These are phyloP conservation scores for Lordiphosa andalusiaca DNA, from an alignment of 2,888 invertebrate genomes.

Conservation along the genomic window DNA sequence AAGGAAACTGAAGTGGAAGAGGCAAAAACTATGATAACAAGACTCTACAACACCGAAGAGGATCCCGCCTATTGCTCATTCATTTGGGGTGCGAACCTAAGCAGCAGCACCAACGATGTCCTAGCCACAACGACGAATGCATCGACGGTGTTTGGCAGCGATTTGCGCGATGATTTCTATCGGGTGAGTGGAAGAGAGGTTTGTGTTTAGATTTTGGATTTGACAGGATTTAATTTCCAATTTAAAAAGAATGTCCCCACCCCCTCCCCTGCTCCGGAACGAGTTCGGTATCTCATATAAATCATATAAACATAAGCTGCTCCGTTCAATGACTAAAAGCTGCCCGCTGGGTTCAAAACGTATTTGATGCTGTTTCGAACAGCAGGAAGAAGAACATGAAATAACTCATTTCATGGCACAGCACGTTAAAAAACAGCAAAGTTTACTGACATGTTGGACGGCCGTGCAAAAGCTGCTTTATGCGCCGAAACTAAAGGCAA, in stretches of 20 bases:
- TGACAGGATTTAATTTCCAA: too few relatives aligned
- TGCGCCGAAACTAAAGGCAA: conserved; percentile 16
- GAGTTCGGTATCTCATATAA: too few relatives aligned
- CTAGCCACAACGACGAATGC: conserved; percentile 26
- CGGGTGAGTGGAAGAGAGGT: conserved; percentile 41
- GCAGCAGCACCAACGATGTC: conserved; percentile 35
- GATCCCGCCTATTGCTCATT: conserved; percentile 79
- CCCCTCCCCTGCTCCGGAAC: too few relatives aligned
- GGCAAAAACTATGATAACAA: conserved; percentile 76
- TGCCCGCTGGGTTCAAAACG: conserved; percentile 22
- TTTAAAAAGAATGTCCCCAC: too few relatives aligned
- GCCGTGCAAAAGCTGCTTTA: conserved; percentile 49
- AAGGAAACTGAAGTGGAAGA: conserved; percentile 1
- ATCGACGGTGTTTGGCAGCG: conserved; percentile 39
- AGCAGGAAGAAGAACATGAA: conserved; percentile 17
- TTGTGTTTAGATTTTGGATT: neutral
- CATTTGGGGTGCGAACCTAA: conserved; percentile 77
- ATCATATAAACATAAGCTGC: neutral
- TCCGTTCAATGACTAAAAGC: conserved; percentile 20
- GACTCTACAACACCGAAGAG: conserved; percentile 78
- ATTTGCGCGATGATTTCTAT: conserved; percentile 70
- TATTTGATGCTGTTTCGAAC: conserved; percentile 20
- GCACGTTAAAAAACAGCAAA: conserved; percentile 49
- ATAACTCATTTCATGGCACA: conserved; percentile 65
- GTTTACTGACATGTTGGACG: conserved; percentile 25